Conservation (phyloP, 2,797 vertebrate species). For the Platyrinchus mystaceus region DNA sequence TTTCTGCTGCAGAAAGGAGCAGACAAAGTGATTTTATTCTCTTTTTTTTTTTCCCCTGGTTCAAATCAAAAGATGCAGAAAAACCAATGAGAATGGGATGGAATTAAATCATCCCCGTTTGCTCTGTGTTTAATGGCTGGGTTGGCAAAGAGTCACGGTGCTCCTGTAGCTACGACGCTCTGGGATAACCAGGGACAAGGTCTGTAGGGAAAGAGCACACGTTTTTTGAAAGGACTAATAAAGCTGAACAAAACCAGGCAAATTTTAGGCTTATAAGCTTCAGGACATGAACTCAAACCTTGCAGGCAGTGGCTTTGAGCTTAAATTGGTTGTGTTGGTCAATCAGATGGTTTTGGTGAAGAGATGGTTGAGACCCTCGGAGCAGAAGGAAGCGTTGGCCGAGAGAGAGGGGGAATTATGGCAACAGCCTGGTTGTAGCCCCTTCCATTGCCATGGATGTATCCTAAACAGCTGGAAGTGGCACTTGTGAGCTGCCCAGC, state of each 20-base stretch:
- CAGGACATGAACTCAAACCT: neutral
- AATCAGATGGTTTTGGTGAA: neutral
- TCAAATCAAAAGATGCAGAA: neutral
- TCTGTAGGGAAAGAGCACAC: neutral
- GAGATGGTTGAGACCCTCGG: accelerated
- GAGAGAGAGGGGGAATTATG: accelerated
- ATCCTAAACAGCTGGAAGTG: accelerated
- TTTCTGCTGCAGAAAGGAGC: neutral
- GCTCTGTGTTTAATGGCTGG: neutral
- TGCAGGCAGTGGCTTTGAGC: neutral
- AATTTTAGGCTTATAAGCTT: neutral
- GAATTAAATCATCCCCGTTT: neutral
- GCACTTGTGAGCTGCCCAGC: neutral
- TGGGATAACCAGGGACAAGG: neutral
- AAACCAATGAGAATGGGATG: neutral
- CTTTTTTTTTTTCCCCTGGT: neutral
- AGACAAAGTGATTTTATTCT: neutral
- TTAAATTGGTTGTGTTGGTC: neutral
- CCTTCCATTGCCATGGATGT: accelerated
- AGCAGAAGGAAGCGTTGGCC: neutral
- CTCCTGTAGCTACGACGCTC: neutral
- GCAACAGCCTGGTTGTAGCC: neutral
- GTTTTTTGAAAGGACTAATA: neutral
- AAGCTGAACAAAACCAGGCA: neutral
- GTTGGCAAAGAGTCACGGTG: neutral